Evolutionary conservation across 1,140 invertebrate genomes (phyloP).

Genomic region (Pseudomyrmex flavicornis): DNA sequence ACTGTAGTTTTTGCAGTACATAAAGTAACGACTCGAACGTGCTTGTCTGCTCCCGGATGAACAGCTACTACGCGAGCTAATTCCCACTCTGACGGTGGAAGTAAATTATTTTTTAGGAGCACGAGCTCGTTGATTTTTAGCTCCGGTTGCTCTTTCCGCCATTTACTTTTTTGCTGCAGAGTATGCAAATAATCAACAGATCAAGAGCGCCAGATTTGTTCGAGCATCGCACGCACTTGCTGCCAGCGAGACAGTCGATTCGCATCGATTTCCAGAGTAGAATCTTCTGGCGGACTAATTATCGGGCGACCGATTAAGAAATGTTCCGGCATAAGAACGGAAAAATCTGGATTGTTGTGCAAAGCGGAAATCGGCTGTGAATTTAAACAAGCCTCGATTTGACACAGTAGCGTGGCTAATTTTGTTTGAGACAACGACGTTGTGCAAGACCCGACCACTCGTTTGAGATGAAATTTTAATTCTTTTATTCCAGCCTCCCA

Average conservation of each 20-base stretch:
- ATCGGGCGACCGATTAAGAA: not conserved
- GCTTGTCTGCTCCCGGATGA: no score
- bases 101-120: not conserved
- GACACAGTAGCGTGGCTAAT: not conserved
- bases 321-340: not conserved
- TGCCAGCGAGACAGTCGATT: not conserved
- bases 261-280: not conserved
- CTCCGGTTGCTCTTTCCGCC: not conserved
- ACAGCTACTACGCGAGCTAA: not conserved
- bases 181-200: not conserved
- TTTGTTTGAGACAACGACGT: not conserved
- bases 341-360: not conserved
- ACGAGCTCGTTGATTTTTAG: not conserved
- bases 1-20: no score
- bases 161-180: not conserved
- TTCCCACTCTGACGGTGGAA: not conserved
- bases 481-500: conserved; percentile 38
- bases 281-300: not conserved
- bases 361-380: not conserved
- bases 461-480: conserved; percentile 15
- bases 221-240: not conserved
- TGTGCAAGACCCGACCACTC: not conserved
- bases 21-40: no score
- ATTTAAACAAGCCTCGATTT: not conserved
- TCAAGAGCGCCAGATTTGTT: not conserved